A percentile compares a stretch with the other conserved stretches of the same genome.
phyloP scores from a whole-genome alignment of 2,113 vertebrate species.

The Saguinus imperator region DNA sequence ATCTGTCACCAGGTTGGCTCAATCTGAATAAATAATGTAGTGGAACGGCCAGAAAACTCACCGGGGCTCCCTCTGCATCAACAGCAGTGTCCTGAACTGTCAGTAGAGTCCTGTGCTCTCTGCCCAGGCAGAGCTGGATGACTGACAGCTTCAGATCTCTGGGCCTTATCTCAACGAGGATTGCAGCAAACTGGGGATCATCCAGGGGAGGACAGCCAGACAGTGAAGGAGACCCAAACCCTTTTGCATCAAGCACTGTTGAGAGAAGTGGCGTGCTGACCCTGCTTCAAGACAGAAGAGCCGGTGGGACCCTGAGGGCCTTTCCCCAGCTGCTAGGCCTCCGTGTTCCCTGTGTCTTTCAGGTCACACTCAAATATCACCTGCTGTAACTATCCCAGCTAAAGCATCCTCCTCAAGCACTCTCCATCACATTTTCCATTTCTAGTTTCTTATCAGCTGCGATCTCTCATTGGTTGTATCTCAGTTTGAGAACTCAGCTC shows the following conservation, averaged over 20 bases:
- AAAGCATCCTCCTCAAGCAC: not conserved
- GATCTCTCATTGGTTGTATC: not conserved
- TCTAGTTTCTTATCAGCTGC: not conserved
- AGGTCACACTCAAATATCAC: not conserved
- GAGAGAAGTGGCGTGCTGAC: not conserved
- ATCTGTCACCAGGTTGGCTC: conserved; percentile 54
- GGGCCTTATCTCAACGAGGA: not conserved
- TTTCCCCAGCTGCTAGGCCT: not conserved
- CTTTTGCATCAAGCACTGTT: not conserved
- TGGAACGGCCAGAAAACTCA: not conserved
- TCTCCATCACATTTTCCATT: rapidly evolving
- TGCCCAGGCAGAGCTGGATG: not conserved
- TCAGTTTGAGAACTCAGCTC: not conserved
- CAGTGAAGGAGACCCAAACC: not conserved
- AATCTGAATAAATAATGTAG: conserved; percentile 12
- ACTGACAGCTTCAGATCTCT: not conserved
- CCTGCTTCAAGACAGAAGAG: not conserved
- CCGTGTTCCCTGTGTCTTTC: rapidly evolving
- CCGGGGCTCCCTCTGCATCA: not conserved
- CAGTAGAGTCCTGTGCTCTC: not conserved
- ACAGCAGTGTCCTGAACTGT: not conserved
- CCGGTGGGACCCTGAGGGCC: rapidly evolving
- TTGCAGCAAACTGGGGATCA: not conserved
- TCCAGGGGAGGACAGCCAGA: not conserved
- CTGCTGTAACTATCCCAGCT: not conserved